Evolutionary conservation across 1,140 invertebrate genomes (phyloP).

Genomic region (Antheraea pernyi): DNA sequence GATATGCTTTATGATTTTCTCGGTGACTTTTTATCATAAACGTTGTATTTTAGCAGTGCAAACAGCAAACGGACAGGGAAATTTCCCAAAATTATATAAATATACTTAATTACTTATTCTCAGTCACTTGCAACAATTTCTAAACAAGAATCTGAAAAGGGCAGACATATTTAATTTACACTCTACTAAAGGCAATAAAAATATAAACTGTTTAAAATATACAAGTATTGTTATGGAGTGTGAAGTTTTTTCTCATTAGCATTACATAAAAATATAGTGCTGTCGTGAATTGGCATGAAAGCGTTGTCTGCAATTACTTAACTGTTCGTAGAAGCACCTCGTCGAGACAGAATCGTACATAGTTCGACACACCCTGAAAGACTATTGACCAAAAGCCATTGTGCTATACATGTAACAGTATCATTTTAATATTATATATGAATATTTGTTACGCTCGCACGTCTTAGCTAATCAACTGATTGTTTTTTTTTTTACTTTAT

Average conservation of each 20-base stretch:
- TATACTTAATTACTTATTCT: too few relatives aligned
- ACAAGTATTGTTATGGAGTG: not conserved
- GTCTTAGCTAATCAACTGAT: not conserved
- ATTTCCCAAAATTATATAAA: too few relatives aligned
- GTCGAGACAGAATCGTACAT: not conserved
- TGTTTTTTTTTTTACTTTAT: too few relatives aligned
- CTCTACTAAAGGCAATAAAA: too few relatives aligned
- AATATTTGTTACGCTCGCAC: not conserved
- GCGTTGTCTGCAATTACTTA: slow-evolving; percentile 12
- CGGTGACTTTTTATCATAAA: too few relatives aligned
- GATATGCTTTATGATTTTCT: too few relatives aligned
- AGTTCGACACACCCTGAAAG: not conserved
- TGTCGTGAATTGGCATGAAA: slow-evolving; percentile 10
- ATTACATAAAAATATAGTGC: not conserved
- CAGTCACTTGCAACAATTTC: too few relatives aligned
- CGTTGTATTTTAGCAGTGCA: too few relatives aligned
- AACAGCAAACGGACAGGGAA: too few relatives aligned
- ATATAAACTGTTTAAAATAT: too few relatives aligned
- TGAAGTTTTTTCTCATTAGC: not conserved
- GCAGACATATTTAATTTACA: too few relatives aligned
- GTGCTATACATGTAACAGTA: not conserved
- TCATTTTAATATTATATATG: not conserved
- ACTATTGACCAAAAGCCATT: not conserved
- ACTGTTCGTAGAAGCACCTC: not conserved
- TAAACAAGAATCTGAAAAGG: too few relatives aligned